phyloP scores from a whole-genome alignment of 2,113 vertebrate species.

The Nematolebias whitei region DNA sequence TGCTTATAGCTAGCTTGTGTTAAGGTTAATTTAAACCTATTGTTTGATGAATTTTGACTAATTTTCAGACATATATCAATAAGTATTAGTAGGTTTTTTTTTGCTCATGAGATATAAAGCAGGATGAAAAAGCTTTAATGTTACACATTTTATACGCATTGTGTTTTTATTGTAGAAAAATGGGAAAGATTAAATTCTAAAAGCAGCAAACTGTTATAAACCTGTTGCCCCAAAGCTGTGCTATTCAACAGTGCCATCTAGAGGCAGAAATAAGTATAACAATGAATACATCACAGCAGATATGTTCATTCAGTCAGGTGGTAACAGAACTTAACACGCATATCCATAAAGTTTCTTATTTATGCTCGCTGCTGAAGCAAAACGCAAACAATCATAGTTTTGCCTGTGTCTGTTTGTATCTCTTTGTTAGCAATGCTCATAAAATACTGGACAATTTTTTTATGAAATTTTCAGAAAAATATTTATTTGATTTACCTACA shows the following conservation, averaged over 20 bases:
- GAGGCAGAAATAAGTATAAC: constrained; percentile 2
- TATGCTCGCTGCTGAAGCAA: no score
- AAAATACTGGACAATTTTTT: no score
- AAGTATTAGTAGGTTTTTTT: background rate
- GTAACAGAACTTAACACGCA: no score
- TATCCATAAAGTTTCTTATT: no score
- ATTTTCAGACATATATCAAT: background rate
- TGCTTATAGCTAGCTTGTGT: background rate
- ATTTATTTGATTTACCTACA: no score
- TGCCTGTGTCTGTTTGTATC: no score
- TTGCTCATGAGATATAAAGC: background rate
- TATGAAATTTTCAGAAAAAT: no score
- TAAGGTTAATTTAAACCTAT: background rate
- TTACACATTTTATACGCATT: background rate
- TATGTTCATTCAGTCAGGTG: background rate
- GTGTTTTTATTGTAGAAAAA: background rate
- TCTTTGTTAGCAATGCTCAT: no score
- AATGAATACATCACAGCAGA: background rate
- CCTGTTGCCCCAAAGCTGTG: background rate
- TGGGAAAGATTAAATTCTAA: background rate
- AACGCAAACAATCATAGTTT: no score
- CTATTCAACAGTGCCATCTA: constrained; percentile 60
- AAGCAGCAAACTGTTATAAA: background rate
- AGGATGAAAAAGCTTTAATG: background rate
- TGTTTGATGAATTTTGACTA: background rate